These are phyloP conservation scores for Caenorhabditis sp. DNA, from an alignment of 2,888 invertebrate genomes.

Conservation along the genomic window DNA sequence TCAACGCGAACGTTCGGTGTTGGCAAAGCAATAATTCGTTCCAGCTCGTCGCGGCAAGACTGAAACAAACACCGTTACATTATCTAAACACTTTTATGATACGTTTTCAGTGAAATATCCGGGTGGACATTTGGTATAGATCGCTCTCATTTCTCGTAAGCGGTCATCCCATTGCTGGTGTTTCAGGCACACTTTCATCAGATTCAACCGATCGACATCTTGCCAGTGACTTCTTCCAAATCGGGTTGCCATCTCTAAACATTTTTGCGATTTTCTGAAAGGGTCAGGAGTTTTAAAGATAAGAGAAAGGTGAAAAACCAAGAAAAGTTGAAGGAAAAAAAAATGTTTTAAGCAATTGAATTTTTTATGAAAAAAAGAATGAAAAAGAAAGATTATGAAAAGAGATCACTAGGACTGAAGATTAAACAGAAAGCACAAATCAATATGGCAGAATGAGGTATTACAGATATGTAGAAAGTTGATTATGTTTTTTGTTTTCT, in stretches of 20 bases:
- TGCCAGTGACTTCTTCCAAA: conserved; percentile 52
- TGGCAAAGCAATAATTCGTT: conserved; percentile 57
- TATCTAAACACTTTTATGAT: background rate
- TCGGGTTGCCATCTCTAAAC: conserved; percentile 37
- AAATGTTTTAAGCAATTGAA: background rate
- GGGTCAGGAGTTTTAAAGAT: too few species aligned
- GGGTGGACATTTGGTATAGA: conserved; percentile 15
- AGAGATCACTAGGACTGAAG: conserved; percentile 18
- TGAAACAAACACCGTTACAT: conserved; percentile 27
- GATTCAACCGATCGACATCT: conserved; percentile 48
- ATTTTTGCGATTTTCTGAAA: too few species aligned
- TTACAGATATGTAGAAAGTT: background rate
- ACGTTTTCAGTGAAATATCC: conserved; percentile 65
- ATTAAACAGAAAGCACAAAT: conserved; percentile 1
- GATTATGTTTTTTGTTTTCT: conserved; percentile 3
- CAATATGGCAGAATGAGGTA: background rate
- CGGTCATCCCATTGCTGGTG: conserved; percentile 40
- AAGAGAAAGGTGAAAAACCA: too few species aligned
- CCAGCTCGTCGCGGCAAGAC: conserved; percentile 65
- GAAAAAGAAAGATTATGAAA: conserved; percentile 2
- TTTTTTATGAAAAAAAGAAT: background rate
- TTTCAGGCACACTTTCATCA: conserved; percentile 41
- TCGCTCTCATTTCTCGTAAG: conserved; percentile 46
- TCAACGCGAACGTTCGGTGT: conserved; percentile 54
- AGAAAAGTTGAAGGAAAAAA: too few species aligned